Percentiles rank a stretch among this genome's conserved stretches.
phyloP scores from a whole-genome alignment of 1,140 invertebrate species.

The Euwallacea similis region DNA sequence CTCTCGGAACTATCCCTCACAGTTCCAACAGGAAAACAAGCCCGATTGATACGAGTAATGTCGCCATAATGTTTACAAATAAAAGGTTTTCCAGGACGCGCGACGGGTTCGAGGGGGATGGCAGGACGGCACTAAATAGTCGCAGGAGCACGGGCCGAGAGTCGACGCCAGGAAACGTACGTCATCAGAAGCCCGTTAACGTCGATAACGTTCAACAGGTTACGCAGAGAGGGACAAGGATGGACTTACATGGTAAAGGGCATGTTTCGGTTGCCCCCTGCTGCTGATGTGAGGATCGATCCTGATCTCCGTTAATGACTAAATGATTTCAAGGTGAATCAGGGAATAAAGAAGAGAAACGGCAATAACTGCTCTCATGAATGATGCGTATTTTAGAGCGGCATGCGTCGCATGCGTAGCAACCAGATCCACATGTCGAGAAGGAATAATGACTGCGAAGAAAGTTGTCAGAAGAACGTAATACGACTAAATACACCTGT shows the following conservation, averaged over 20 bases:
- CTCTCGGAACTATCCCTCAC: background rate
- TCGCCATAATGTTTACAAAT: slow-evolving; percentile 2
- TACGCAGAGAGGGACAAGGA: background rate
- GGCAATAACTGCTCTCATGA: too few relatives aligned
- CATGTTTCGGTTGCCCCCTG: background rate
- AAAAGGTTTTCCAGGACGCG: background rate
- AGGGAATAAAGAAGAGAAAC: too few relatives aligned
- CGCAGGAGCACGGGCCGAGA: slow-evolving; percentile 6
- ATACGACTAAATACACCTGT: background rate
- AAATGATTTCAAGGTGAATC: background rate
- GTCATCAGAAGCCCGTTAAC: slow-evolving; percentile 20
- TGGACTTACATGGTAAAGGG: background rate
- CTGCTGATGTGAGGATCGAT: background rate
- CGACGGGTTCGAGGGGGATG: slow-evolving; percentile 8
- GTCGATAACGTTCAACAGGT: slow-evolving; percentile 34
- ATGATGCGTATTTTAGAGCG: too few relatives aligned
- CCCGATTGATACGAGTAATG: background rate
- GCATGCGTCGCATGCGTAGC: too few relatives aligned
- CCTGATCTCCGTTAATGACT: background rate
- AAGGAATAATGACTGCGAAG: too few relatives aligned
- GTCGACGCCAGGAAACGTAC: slow-evolving; percentile 21
- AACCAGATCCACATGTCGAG: background rate
- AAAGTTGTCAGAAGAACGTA: too few relatives aligned
- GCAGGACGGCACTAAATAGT: slow-evolving; percentile 13
- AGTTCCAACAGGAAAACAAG: too few relatives aligned